A percentile compares a stretch with the other conserved stretches of the same genome.
These are phyloP conservation scores for Clanis bilineata DNA, from an alignment of 2,888 invertebrate genomes.

Conservation along the genomic window DNA sequence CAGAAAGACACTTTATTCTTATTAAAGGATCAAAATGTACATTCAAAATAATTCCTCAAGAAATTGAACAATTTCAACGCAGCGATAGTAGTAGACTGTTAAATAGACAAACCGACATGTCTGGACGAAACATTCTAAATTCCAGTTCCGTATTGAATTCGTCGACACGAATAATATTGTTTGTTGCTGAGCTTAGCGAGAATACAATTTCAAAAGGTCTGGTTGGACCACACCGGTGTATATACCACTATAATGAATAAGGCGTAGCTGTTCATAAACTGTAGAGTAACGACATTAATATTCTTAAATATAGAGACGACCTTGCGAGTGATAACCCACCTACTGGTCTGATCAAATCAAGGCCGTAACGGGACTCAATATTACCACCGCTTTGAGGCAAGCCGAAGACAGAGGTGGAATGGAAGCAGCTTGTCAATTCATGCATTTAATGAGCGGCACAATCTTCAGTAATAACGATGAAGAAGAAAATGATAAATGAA, in stretches of 20 bases:
- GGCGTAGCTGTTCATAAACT: background rate
- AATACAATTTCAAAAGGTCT: slow-evolving; percentile 18
- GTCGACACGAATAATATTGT: slow-evolving; percentile 16
- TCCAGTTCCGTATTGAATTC: slow-evolving; percentile 3
- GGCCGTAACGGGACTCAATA: no score
- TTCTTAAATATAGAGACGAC: no score
- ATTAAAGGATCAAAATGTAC: background rate
- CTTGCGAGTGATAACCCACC: no score
- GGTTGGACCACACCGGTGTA: background rate
- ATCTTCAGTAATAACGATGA: no score
- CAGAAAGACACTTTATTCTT: no score
- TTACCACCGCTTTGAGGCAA: no score
- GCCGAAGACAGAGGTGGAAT: no score
- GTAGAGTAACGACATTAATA: no score
- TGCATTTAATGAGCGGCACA: no score
- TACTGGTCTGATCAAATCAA: no score
- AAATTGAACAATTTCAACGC: background rate
- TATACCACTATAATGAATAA: background rate
- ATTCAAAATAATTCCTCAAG: background rate
- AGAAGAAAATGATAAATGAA: no score
- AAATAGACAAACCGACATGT: slow-evolving; percentile 5
- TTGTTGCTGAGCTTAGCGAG: slow-evolving; percentile 19
- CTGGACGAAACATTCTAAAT: background rate
- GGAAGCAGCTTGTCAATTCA: no score
- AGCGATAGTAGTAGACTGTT: background rate